Evolutionary conservation across 1,140 invertebrate genomes (phyloP).

Genomic region (Trichogramma pretiosum): DNA sequence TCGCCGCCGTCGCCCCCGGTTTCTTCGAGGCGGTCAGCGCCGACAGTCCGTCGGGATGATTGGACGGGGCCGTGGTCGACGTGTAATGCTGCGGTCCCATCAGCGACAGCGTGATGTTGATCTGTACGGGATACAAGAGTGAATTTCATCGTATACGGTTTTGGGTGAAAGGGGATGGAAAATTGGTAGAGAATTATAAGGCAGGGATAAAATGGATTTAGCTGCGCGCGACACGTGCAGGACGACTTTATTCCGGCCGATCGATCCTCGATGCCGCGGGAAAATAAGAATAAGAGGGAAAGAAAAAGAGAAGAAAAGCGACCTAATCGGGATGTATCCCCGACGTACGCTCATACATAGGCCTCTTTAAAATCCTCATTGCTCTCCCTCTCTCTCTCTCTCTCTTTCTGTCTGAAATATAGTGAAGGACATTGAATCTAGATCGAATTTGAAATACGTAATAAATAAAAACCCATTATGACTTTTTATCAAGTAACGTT

Average conservation of each 20-base stretch:
- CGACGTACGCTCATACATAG: no score
- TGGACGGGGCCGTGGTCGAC: slow-evolving; percentile 31
- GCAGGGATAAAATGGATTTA: not conserved
- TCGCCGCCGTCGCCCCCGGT: slow-evolving; percentile 24
- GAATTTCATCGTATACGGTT: not conserved
- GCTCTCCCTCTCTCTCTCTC: no score
- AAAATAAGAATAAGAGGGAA: no score
- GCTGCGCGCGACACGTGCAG: slow-evolving; percentile 10
- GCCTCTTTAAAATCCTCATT: no score
- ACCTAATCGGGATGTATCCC: no score
- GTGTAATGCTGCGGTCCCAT: slow-evolving; percentile 34
- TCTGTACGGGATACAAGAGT: slow-evolving; percentile 17
- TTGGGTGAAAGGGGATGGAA: no score
- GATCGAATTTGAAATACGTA: no score
- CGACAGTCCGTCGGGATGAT: slow-evolving; percentile 33
- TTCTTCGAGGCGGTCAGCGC: slow-evolving; percentile 33
- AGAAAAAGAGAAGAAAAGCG: no score
- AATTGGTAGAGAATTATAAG: not conserved
- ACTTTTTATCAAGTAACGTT: no score
- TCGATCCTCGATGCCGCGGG: not conserved
- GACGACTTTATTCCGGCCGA: slow-evolving; percentile 9
- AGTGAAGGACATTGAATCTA: no score
- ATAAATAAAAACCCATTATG: no score
- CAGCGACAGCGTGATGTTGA: slow-evolving; percentile 36
- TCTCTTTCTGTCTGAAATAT: no score